phyloP scores from a whole-genome alignment of 2,888 invertebrate genomes.

The Metellina segmentata region DNA sequence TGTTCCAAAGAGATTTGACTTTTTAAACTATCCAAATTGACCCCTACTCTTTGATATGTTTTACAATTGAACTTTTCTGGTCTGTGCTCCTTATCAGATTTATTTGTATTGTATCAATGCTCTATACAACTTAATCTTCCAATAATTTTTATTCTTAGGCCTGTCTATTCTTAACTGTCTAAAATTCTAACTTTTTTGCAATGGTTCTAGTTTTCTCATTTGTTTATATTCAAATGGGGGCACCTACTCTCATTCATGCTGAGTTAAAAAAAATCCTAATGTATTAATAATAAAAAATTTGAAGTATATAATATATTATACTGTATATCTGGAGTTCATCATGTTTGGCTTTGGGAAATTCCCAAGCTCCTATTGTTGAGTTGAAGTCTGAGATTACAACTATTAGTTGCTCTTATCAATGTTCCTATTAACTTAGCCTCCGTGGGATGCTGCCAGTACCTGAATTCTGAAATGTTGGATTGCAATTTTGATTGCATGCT shows the following conservation, averaged over 20 bases:
- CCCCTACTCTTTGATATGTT: background rate
- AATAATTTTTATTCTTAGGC: background rate
- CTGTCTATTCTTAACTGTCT: background rate
- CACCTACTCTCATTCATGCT: background rate
- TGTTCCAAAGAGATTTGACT: background rate
- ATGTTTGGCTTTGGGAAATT: background rate
- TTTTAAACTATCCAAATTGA: background rate
- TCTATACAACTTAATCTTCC: background rate
- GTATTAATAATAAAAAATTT: background rate
- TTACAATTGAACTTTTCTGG: background rate
- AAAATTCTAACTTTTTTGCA: too few species aligned
- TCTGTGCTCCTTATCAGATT: background rate
- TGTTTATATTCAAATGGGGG: background rate
- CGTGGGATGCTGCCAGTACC: slow-evolving; percentile 76
- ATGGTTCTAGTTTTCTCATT: background rate
- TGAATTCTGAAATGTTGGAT: slow-evolving; percentile 74
- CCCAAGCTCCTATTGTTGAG: slow-evolving; percentile 32
- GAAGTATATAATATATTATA: background rate
- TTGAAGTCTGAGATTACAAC: slow-evolving; percentile 72
- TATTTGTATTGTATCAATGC: background rate
- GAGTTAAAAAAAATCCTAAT: background rate
- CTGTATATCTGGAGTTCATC: background rate
- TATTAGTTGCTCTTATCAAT: slow-evolving; percentile 75
- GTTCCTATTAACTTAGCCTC: slow-evolving; percentile 76
- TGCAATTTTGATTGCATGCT: slow-evolving; percentile 57